Conservation (phyloP, 2,113 vertebrate species). For the Sorex fumeus region DNA sequence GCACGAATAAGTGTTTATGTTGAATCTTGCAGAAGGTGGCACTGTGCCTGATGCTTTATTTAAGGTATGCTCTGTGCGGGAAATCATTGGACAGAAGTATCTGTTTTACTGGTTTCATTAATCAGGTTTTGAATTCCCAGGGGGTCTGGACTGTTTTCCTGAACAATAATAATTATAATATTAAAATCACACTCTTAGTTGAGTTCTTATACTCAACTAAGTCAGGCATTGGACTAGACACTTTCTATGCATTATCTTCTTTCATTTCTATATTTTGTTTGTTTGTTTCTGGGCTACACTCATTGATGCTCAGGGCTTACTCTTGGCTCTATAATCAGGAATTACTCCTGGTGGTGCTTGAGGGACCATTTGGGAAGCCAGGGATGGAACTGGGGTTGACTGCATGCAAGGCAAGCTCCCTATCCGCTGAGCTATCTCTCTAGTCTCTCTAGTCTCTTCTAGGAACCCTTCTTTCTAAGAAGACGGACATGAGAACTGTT, state of each 20-base stretch:
- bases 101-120: constrained; percentile 70
- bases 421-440: no score
- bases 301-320: no score
- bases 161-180: constrained; percentile 65
- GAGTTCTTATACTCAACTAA: constrained; percentile 42
- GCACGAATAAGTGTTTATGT: constrained; percentile 45
- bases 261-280: neutral
- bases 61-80: constrained; percentile 34
- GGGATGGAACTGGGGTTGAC: no score
- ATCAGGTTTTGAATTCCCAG: constrained; percentile 62
- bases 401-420: no score
- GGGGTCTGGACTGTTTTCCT: constrained; percentile 51
- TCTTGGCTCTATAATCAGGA: no score
- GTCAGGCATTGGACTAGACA: constrained; percentile 20
- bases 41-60: constrained; percentile 3
- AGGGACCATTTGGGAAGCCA: no score
- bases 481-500: neutral
- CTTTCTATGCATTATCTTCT: constrained; percentile 31
- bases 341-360: no score
- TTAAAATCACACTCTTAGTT: constrained; percentile 49
- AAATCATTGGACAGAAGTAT: constrained; percentile 55
- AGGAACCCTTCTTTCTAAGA: constrained; percentile 6
- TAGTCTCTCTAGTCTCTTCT: no score
- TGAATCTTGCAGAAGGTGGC: constrained; percentile 32
- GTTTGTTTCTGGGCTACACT: no score